phyloP scores from a whole-genome alignment of 2,113 vertebrate species.

The Ceuthmochares aereus region DNA sequence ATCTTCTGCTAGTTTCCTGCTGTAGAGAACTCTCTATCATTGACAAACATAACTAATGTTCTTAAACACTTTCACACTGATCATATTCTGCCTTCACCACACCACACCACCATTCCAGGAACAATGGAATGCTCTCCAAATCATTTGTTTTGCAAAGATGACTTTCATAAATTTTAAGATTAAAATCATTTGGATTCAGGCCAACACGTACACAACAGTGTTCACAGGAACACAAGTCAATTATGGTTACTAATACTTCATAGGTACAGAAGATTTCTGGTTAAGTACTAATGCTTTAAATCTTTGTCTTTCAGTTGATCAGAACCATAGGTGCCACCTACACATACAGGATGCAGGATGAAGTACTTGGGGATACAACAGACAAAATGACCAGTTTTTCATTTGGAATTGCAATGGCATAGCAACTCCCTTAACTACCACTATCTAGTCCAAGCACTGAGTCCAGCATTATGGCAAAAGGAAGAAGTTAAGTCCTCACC shows the following conservation, averaged over 20 bases:
- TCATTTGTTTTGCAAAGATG: neutral
- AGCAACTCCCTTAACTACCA: neutral
- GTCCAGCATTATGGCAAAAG: neutral
- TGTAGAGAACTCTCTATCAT: neutral
- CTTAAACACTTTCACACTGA: neutral
- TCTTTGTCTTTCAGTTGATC: neutral
- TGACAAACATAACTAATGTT: neutral
- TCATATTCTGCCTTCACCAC: neutral
- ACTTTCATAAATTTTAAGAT: neutral
- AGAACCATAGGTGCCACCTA: neutral
- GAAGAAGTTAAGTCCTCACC: neutral
- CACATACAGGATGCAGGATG: neutral
- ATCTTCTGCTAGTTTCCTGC: neutral
- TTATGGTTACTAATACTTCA: neutral
- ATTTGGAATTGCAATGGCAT: neutral
- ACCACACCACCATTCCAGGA: neutral
- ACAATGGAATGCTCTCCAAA: neutral
- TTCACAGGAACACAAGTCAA: neutral
- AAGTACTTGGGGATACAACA: neutral
- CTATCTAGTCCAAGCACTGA: neutral
- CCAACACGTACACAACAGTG: accelerated
- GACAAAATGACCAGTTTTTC: neutral
- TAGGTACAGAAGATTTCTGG: neutral
- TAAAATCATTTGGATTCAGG: neutral
- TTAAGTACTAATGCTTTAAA: neutral